Evolutionary conservation across 2,888 invertebrate species (phyloP).

Genomic region (Diadromus collaris): DNA sequence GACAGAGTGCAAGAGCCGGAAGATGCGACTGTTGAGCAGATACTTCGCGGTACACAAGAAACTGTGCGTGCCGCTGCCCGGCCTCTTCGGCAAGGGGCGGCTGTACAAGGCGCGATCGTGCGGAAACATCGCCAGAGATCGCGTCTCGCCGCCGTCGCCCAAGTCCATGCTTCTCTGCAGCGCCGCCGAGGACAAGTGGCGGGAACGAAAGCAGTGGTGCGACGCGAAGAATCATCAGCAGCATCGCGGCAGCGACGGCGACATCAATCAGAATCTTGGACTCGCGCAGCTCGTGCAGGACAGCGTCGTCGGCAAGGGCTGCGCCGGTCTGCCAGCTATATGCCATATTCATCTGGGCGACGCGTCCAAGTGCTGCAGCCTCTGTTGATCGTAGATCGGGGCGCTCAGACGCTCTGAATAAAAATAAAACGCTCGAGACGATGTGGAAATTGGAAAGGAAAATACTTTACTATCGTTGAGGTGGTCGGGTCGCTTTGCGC

Average conservation of each 20-base stretch:
- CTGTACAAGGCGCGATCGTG: constrained; percentile 85
- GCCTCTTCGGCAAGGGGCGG: constrained; percentile 82
- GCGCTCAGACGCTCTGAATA: neutral
- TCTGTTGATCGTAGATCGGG: constrained; percentile 80
- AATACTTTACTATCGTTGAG: too few species aligned
- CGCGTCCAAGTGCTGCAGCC: constrained; percentile 83
- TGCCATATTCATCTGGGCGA: constrained; percentile 83
- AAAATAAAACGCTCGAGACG: neutral
- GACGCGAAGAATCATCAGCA: constrained; percentile 68
- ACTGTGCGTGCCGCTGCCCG: constrained; percentile 84
- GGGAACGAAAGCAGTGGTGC: constrained; percentile 79
- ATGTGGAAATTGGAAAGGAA: neutral
- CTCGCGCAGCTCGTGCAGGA: constrained; percentile 73
- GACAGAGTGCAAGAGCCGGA: constrained; percentile 78
- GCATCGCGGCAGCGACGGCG: constrained; percentile 79
- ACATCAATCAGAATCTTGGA: constrained; percentile 82
- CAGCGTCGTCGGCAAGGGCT: constrained; percentile 76
- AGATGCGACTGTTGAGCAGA: constrained; percentile 84
- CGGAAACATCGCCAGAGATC: constrained; percentile 83
- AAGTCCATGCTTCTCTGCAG: constrained; percentile 76
- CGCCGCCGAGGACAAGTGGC: constrained; percentile 77
- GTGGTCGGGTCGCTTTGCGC: too few species aligned
- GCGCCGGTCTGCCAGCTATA: constrained; percentile 80
- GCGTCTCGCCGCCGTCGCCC: constrained; percentile 79
- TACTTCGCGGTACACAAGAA: constrained; percentile 87